Evolutionary conservation across 2,888 invertebrate genomes (phyloP), one percentile per base, ranked within the genome.

Genomic region (Cheilosia variabilis): DNA sequence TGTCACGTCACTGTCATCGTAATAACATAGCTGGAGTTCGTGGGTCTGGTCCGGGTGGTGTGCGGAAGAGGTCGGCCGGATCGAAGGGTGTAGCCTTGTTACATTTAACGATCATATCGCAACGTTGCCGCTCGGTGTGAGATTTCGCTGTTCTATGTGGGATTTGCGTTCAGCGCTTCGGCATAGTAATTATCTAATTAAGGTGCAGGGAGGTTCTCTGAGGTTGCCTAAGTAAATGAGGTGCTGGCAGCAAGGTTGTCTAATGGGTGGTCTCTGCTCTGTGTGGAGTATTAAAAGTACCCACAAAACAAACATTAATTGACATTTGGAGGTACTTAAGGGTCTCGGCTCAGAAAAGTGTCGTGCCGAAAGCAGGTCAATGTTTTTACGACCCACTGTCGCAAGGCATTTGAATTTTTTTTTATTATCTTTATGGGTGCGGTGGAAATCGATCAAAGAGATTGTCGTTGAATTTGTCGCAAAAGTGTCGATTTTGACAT

Each of bases 61-160:
- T 55, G 69, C 57, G 63, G 50, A 72, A 76, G 65, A 84, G 80
- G 75, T 84, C 47, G 53, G 15, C 53, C 27, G 80, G 84, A 84
- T 84, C 84, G 84, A 84, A 84, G 84, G 84, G 84, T 84, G 84
- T 84, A 84, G 84, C 84, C 84, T 84, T 79, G 83, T 79, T 84
- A 75, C 79, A 65, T 79, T 80, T 65, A 80, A 66, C 80, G 75
- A 84, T 84, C 75, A 65, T 62, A 84, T 73, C 83, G 63, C 53
- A 80, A 71, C 57, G 34, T 47, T 62, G 45, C 57, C 62, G 5
- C 62, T 9, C 66, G 65, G 80, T 50, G 71, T 72, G 71, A 72
- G 65, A 84, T 53, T 80, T 62, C 17, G 75, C 71, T 58, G 65
- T 84, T 80, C 84, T 80, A 75, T 47, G 57, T 37, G 58, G 43